Conservation (phyloP, 2,113 vertebrate species). For the Danionella cerebrum region DNA sequence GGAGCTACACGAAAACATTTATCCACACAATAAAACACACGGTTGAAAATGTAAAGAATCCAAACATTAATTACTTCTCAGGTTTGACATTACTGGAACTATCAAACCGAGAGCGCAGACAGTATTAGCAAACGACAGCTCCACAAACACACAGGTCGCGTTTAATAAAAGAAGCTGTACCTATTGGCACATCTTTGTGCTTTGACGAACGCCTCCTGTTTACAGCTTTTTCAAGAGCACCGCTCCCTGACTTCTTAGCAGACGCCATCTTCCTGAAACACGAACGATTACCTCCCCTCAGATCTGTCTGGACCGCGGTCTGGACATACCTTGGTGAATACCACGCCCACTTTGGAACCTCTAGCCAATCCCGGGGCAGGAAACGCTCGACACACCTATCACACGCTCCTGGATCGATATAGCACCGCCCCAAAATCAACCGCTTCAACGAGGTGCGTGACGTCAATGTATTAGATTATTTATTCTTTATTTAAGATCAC, state of each 20-base stretch:
- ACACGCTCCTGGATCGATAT: neutral
- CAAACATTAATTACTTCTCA: conserved; percentile 12
- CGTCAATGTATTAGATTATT: too few relatives aligned
- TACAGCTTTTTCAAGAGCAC: conserved; percentile 50
- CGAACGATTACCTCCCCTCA: conserved; percentile 41
- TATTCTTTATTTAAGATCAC: too few relatives aligned
- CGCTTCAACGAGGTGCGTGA: neutral
- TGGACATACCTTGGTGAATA: conserved; percentile 37
- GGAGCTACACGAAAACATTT: too few relatives aligned
- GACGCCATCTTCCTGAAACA: conserved; percentile 65
- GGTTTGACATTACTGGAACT: conserved; percentile 5
- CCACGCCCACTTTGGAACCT: conserved; percentile 29
- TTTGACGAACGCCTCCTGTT: conserved; percentile 60
- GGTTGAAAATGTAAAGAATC: too few relatives aligned
- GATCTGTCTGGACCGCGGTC: conserved; percentile 26
- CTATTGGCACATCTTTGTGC: conserved; percentile 60
- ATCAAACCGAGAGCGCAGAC: conserved; percentile 18
- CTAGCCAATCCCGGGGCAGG: conserved; percentile 38
- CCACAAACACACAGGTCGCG: neutral
- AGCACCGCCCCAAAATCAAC: neutral
- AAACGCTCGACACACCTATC: conserved; percentile 35
- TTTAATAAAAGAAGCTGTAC: conserved; percentile 42
- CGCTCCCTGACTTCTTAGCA: conserved; percentile 50
- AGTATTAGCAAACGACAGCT: neutral
- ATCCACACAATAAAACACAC: too few relatives aligned